A percentile compares a stretch with the other conserved stretches of the same genome.
These are phyloP conservation scores for Neolamprologus toae DNA, from an alignment of 2,113 vertebrate genomes.

Conservation along the genomic window DNA sequence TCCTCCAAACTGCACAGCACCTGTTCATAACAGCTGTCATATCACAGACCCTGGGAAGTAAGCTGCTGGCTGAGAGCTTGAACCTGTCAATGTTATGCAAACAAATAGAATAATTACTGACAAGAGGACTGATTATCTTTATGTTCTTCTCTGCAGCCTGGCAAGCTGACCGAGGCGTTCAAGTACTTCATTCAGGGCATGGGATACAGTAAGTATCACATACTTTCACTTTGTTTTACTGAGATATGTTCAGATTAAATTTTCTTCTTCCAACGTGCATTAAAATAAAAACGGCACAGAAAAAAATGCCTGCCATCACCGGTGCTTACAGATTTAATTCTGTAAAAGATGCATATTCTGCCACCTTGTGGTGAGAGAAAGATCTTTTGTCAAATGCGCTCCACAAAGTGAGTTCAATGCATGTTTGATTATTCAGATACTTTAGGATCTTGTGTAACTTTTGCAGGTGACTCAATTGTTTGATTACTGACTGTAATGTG, in stretches of 20 bases:
- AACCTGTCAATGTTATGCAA: slow-evolving; percentile 3
- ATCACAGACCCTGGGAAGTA: neutral
- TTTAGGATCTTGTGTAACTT: neutral
- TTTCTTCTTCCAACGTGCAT: neutral
- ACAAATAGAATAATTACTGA: neutral
- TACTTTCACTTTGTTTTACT: neutral
- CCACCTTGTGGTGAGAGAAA: slow-evolving; percentile 41
- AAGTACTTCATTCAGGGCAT: slow-evolving; percentile 99
- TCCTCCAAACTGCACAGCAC: slow-evolving; percentile 25
- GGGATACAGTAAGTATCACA: slow-evolving; percentile 94
- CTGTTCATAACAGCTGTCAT: slow-evolving; percentile 45
- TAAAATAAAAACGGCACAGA: neutral
- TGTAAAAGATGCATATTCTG: neutral
- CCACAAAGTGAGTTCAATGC: neutral
- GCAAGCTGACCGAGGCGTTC: slow-evolving; percentile 93
- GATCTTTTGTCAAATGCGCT: neutral
- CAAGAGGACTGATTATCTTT: neutral
- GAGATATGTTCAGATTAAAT: neutral
- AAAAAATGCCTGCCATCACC: neutral
- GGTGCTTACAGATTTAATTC: neutral
- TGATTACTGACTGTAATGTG: neutral
- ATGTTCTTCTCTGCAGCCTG: slow-evolving; percentile 75
- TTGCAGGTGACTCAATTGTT: neutral
- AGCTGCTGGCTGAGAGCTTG: slow-evolving; percentile 11
- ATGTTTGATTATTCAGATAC: neutral